Evolutionary conservation across 2,797 vertebrate species (phyloP).

Genomic region (Podarcis lilfordi): DNA sequence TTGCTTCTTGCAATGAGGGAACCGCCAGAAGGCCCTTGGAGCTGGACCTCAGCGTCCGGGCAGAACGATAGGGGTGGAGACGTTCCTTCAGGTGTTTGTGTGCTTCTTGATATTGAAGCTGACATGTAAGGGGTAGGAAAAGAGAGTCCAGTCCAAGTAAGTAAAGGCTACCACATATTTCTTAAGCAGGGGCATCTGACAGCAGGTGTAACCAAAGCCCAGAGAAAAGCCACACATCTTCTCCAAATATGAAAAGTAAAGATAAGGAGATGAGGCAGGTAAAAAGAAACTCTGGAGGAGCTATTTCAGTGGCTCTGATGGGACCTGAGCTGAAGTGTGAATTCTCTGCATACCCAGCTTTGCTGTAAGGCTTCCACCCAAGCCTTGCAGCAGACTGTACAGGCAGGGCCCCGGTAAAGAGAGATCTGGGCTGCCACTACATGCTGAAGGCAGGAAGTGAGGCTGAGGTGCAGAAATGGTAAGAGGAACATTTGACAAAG

Average conservation of each 20-base stretch:
- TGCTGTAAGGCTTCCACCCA: not conserved
- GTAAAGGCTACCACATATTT: not conserved
- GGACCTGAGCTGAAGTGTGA: not conserved
- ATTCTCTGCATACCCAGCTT: fast-evolving
- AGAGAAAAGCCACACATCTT: constrained; percentile 25
- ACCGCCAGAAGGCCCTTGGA: no score
- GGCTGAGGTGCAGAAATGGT: not conserved
- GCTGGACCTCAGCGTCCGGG: no score
- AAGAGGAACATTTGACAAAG: constrained; percentile 6
- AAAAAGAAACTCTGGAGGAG: not conserved
- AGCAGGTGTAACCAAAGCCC: constrained; percentile 30
- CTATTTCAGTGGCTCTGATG: not conserved
- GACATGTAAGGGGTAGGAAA: not conserved
- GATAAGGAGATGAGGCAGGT: not conserved
- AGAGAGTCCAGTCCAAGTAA: not conserved
- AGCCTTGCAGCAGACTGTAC: not conserved
- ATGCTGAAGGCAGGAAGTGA: constrained; percentile 27
- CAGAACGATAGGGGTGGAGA: no score
- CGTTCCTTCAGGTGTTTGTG: not conserved
- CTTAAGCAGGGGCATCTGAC: not conserved
- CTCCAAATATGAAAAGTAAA: not conserved
- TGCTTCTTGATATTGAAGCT: not conserved
- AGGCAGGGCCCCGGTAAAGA: not conserved
- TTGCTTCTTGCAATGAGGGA: no score
- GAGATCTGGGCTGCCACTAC: fast-evolving